These are phyloP conservation scores for Chiloscyllium punctatum DNA, from an alignment of 2,797 vertebrate species.

Conservation along the genomic window DNA sequence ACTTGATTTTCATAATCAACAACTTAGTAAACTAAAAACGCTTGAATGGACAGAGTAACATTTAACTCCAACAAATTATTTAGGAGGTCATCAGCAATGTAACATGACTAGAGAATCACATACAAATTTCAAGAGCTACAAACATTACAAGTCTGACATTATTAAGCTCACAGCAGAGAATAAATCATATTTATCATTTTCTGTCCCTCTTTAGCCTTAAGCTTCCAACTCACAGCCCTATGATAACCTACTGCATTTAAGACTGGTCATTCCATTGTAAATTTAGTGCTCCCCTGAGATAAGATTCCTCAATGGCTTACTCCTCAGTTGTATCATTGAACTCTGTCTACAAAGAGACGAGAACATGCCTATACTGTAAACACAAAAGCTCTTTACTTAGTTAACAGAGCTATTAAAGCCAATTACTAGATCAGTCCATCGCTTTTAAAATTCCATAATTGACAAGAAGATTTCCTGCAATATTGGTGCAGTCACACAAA, in stretches of 20 bases:
- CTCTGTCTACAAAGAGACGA: constrained; percentile 23
- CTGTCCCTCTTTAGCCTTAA: constrained; percentile 2
- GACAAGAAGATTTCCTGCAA: too few species aligned
- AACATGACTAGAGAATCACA: not conserved
- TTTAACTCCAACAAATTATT: not conserved
- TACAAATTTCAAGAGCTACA: not conserved
- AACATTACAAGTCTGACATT: not conserved
- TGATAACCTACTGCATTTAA: constrained; percentile 16
- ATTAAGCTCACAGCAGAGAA: not conserved
- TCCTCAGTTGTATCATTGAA: not conserved
- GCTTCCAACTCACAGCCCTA: not conserved
- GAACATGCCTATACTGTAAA: not conserved
- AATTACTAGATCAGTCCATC: not conserved
- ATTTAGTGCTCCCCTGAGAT: constrained; percentile 23
- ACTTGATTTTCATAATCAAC: not conserved
- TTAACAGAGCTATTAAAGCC: not conserved
- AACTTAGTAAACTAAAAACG: not conserved
- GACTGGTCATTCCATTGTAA: constrained; percentile 30
- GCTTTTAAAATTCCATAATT: too few species aligned
- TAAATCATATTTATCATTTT: constrained; percentile 14
- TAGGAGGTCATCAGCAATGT: not conserved
- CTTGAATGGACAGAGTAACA: not conserved
- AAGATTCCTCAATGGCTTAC: constrained; percentile 6
- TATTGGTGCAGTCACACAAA: not conserved
- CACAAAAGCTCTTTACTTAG: not conserved